A percentile compares a stretch with the other conserved stretches of the same genome.
phyloP scores from a whole-genome alignment of 2,888 invertebrate species.

The Eugnorisma glareosa region DNA sequence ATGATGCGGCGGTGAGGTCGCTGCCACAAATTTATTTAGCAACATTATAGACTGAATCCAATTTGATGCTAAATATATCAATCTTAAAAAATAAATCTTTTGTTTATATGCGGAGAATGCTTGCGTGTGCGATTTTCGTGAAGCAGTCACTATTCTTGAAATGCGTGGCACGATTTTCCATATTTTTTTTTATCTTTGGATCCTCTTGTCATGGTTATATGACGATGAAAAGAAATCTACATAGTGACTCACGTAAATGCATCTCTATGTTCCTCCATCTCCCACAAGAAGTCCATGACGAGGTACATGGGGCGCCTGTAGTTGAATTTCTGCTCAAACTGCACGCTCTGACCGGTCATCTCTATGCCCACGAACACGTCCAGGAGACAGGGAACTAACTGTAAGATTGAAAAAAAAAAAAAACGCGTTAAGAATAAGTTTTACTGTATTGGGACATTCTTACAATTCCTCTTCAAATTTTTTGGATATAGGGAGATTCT shows the following conservation, averaged over 20 bases:
- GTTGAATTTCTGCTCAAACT: slow-evolving; percentile 99
- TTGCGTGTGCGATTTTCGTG: neutral
- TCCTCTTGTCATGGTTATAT: neutral
- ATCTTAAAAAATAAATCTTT: no score
- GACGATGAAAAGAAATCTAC: neutral
- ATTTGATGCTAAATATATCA: no score
- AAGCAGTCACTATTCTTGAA: neutral
- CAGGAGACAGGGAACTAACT: slow-evolving; percentile 95
- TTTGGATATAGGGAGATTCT: neutral
- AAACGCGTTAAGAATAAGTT: neutral
- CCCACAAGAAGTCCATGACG: slow-evolving; percentile 98
- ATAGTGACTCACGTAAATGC: slow-evolving; percentile 92
- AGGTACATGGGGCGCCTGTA: slow-evolving; percentile 98
- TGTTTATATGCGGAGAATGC: no score
- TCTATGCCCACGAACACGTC: slow-evolving; percentile 99
- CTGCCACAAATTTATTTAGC: no score
- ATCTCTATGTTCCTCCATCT: slow-evolving; percentile 93
- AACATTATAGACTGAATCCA: no score
- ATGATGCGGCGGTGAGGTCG: neutral
- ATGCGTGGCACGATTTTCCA: neutral
- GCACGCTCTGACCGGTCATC: slow-evolving; percentile 98
- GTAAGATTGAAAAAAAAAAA: slow-evolving; percentile 49
- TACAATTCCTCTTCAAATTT: no score
- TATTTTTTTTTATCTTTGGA: neutral
- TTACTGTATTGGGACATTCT: neutral